phyloP scores from a whole-genome alignment of 2,797 vertebrate genomes.

The Acridotheres tristis region DNA sequence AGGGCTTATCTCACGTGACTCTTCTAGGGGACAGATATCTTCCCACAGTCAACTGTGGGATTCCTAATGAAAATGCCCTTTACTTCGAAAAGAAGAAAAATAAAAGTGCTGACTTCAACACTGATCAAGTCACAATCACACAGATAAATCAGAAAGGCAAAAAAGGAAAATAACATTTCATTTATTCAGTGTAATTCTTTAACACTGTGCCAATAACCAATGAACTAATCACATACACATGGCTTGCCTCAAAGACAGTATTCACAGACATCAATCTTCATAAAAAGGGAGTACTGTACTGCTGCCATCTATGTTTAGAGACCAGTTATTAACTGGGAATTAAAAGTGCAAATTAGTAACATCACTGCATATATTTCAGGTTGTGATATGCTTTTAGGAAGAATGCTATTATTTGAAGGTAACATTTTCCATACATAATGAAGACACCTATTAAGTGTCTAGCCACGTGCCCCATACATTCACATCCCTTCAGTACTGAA shows the following conservation, averaged over 20 bases:
- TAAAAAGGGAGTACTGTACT: background rate
- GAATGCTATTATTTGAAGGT: background rate
- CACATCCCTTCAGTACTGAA: background rate
- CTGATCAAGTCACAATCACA: background rate
- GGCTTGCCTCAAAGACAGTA: constrained; percentile 11
- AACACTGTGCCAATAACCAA: constrained; percentile 3
- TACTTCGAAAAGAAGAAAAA: constrained; percentile 18
- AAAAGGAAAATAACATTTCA: background rate
- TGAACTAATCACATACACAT: constrained; percentile 4
- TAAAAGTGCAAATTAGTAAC: background rate
- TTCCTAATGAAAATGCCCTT: background rate
- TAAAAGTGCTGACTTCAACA: constrained; percentile 35
- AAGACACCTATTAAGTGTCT: background rate
- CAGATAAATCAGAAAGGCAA: constrained; percentile 5
- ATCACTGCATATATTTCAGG: background rate
- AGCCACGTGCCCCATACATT: background rate
- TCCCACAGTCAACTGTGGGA: constrained; percentile 8
- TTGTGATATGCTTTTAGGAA: background rate
- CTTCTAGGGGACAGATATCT: background rate
- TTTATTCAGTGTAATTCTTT: constrained; percentile 19
- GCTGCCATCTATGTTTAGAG: background rate
- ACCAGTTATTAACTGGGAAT: background rate
- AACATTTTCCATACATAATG: background rate
- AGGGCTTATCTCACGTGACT: background rate
- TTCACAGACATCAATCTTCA: constrained; percentile 15